phyloP scores from a whole-genome alignment of 2,888 invertebrate genomes.

The Incurvaria masculella region DNA sequence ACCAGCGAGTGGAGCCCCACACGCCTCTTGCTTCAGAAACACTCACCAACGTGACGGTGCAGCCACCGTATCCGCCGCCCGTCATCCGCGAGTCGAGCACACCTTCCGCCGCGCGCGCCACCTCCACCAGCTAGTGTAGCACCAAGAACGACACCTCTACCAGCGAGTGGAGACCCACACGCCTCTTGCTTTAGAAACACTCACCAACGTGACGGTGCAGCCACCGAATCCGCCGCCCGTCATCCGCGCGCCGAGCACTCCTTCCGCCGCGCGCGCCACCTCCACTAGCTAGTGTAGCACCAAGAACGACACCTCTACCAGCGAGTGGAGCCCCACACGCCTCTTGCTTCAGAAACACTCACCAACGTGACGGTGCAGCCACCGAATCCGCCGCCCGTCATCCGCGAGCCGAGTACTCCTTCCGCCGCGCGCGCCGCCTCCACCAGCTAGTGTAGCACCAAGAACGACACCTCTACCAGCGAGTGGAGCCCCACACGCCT shows the following conservation, averaged over 20 bases:
- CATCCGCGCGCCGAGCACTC: conserved; percentile 88
- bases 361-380: conserved; percentile 89
- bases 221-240: conserved; percentile 79
- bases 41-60: conserved; percentile 78
- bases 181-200: too few relatives aligned
- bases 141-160: conserved; percentile 91
- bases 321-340: not conserved
- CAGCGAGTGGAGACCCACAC: conserved; percentile 73
- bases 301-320: conserved; percentile 77
- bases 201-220: conserved; percentile 82
- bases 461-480: conserved; percentile 89
- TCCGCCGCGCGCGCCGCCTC: conserved; percentile 66
- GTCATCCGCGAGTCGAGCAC: conserved; percentile 89
- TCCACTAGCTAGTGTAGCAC: conserved; percentile 84
- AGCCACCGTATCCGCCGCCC: conserved; percentile 78
- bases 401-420: conserved; percentile 86
- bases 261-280: conserved; percentile 67
- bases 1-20: conserved; percentile 79
- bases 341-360: conserved; percentile 20
- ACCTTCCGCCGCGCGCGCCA: conserved; percentile 70
- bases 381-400: conserved; percentile 77
- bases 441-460: conserved; percentile 82
- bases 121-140: conserved; percentile 76
- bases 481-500: conserved; percentile 58
- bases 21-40: too few relatives aligned